Evolutionary conservation across 2,113 vertebrate species (phyloP).

Genomic region (Coptodon rendalli): DNA sequence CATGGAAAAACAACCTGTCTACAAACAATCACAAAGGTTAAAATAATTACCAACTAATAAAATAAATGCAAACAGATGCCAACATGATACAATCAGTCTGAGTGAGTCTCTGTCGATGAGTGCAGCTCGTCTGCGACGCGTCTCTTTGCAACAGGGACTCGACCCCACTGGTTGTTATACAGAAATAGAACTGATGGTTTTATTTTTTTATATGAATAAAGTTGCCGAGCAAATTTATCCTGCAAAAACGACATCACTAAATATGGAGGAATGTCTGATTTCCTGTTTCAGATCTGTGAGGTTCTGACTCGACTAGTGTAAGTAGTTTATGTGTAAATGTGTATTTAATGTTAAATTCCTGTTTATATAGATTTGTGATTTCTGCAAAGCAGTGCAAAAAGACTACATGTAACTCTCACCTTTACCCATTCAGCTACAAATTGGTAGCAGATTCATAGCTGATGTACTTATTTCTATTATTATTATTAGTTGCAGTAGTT

Average conservation of each 20-base stretch:
- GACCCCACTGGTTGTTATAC: background rate
- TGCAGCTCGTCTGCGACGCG: rapidly evolving
- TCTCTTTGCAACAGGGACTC: background rate
- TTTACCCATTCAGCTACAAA: background rate
- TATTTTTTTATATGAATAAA: background rate
- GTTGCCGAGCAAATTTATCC: background rate
- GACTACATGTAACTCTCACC: background rate
- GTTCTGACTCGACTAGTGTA: background rate
- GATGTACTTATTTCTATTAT: background rate
- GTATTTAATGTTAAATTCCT: background rate
- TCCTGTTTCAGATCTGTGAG: background rate
- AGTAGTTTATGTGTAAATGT: background rate
- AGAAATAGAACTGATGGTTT: background rate
- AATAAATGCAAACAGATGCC: background rate
- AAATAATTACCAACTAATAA: background rate
- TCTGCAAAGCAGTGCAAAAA: background rate
- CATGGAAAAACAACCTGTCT: rapidly evolving
- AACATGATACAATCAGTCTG: rapidly evolving
- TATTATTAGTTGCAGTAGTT: background rate
- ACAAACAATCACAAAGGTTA: background rate
- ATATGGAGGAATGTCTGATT: background rate
- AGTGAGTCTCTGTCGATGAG: rapidly evolving
- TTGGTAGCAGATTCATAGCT: background rate
- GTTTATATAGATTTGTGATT: background rate
- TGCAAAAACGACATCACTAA: rapidly evolving